A percentile compares a stretch with the other conserved stretches of the same genome.
phyloP scores from a whole-genome alignment of 1,140 invertebrate genomes.

The Aethina tumida region DNA sequence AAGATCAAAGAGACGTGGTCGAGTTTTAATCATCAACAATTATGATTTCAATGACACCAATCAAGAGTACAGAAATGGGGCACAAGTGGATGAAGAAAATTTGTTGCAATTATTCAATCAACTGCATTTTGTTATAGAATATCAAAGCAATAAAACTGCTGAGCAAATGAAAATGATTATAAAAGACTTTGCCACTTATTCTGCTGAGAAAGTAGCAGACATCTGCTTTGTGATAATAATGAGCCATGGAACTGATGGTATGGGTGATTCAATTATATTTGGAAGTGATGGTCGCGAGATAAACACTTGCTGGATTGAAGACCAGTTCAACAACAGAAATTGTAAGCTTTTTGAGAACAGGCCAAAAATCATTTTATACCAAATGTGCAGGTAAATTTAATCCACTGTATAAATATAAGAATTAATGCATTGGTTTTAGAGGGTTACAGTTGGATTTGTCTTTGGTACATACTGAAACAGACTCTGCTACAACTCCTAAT shows the following conservation, averaged over 20 bases:
- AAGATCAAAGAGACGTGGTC: slow-evolving; percentile 43
- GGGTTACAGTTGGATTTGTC: slow-evolving; percentile 11
- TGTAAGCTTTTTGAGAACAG: slow-evolving; percentile 50
- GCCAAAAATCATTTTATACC: slow-evolving; percentile 71
- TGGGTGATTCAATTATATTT: slow-evolving; percentile 31
- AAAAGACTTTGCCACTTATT: slow-evolving; percentile 8
- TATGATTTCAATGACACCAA: slow-evolving; percentile 33
- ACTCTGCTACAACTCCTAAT: slow-evolving; percentile 2
- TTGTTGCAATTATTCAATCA: slow-evolving; percentile 41
- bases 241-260: slow-evolving; percentile 42
- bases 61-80: slow-evolving; percentile 34
- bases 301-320: slow-evolving; percentile 39
- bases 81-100: slow-evolving; percentile 41
- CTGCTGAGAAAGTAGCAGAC: slow-evolving; percentile 33
- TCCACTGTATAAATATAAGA: no score
- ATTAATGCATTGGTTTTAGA: not conserved
- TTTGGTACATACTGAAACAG: slow-evolving; percentile 12
- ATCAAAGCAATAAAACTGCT: slow-evolving; percentile 27
- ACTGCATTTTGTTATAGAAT: slow-evolving; percentile 40
- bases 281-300: slow-evolving; percentile 40
- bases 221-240: slow-evolving; percentile 49
- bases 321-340: slow-evolving; percentile 52
- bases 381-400: slow-evolving; percentile 43
- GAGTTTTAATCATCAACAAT: slow-evolving; percentile 48
- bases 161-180: slow-evolving; percentile 19